Conservation (phyloP, 2,888 invertebrate genomes). For the Lacanobia oleracea region DNA sequence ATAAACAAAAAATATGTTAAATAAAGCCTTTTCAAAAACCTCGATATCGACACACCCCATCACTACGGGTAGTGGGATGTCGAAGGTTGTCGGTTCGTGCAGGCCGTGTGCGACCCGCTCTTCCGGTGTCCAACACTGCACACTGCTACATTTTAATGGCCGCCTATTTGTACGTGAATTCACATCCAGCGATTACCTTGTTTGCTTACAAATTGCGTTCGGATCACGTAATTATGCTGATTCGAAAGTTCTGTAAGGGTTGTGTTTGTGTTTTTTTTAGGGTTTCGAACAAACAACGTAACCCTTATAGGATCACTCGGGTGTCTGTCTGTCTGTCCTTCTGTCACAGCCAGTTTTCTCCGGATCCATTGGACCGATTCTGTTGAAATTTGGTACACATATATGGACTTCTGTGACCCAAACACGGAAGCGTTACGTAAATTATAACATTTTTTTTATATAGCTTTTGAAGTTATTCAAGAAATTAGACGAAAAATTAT, state of each 20-base stretch:
- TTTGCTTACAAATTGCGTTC: constrained; percentile 65
- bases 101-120: constrained; percentile 81
- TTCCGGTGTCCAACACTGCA: constrained; percentile 85
- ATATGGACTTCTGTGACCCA: too few species aligned
- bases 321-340: too few species aligned
- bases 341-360: too few species aligned
- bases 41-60: constrained; percentile 69
- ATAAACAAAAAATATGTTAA: too few species aligned
- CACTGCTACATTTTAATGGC: constrained; percentile 79
- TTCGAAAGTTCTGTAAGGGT: constrained; percentile 48
- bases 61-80: constrained; percentile 86
- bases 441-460: too few species aligned
- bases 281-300: too few species aligned
- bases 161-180: constrained; percentile 77
- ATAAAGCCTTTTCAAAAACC: neutral
- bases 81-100: constrained; percentile 84
- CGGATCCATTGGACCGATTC: too few species aligned
- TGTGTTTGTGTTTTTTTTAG: constrained; percentile 24
- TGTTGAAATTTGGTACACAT: too few species aligned
- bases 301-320: too few species aligned
- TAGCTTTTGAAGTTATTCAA: too few species aligned
- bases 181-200: constrained; percentile 66
- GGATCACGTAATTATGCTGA: constrained; percentile 62
- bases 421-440: too few species aligned
- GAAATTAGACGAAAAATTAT: too few species aligned